A percentile compares a stretch with the other conserved stretches of the same genome.
These are phyloP conservation scores for Hipposideros armiger DNA, from an alignment of 2,113 vertebrate species.

Conservation along the genomic window DNA sequence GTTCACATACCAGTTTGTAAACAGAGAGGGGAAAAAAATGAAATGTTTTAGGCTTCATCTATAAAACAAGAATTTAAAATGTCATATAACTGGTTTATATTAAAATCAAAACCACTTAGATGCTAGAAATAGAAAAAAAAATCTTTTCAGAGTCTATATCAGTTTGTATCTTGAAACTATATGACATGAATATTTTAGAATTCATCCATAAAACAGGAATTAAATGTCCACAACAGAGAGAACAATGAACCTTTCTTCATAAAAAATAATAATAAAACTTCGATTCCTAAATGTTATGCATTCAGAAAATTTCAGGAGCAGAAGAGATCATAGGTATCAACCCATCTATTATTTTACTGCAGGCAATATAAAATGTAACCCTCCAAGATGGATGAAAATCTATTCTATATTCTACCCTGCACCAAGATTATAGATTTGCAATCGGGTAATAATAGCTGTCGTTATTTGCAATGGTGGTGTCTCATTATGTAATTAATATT, in stretches of 20 bases:
- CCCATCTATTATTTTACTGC: neutral
- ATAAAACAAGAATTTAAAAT: constrained; percentile 52
- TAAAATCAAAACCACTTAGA: constrained; percentile 24
- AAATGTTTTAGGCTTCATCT: constrained; percentile 2
- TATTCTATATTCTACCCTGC: neutral
- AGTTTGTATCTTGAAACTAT: neutral
- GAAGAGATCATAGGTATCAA: neutral
- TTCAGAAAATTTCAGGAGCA: neutral
- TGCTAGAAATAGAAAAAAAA: constrained; percentile 28
- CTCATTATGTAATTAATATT: constrained; percentile 35
- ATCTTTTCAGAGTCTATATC: neutral
- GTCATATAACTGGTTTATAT: constrained; percentile 7
- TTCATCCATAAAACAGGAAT: neutral
- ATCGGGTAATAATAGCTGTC: neutral
- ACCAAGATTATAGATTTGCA: constrained; percentile 17
- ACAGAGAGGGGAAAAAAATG: neutral
- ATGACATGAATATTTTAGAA: neutral
- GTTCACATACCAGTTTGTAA: constrained; percentile 1
- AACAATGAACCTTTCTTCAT: neutral
- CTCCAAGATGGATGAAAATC: neutral
- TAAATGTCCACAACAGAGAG: neutral
- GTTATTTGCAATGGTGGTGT: neutral
- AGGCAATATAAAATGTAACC: neutral
- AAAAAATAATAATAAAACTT: constrained; percentile 21
- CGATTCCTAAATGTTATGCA: neutral